Conservation (phyloP, 2,113 vertebrate genomes). For the Poicephalus meyeri region DNA sequence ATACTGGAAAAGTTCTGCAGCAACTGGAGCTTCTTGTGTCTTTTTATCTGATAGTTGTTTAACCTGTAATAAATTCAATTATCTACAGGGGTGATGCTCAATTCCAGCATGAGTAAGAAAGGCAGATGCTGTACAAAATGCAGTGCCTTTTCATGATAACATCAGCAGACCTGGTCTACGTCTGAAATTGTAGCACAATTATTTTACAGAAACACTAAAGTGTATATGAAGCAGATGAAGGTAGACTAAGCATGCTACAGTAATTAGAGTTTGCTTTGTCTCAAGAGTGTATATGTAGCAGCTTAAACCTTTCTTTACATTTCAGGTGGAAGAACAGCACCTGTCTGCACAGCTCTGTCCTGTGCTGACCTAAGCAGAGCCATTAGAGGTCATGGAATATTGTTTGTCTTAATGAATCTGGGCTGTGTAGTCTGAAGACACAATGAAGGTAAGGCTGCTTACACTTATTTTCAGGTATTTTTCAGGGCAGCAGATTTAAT, state of each 20-base stretch:
- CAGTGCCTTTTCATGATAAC: neutral
- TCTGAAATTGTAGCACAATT: neutral
- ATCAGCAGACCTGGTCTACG: neutral
- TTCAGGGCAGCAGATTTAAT: neutral
- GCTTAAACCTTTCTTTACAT: neutral
- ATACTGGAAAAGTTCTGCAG: neutral
- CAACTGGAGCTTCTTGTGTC: accelerated
- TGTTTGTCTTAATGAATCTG: neutral
- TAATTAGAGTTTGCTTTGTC: neutral
- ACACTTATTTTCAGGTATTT: neutral
- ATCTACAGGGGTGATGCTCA: neutral
- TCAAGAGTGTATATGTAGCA: neutral
- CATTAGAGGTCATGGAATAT: neutral
- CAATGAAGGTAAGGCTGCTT: neutral
- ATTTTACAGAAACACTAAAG: neutral
- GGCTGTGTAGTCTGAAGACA: neutral
- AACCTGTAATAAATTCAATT: neutral
- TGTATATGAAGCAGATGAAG: neutral
- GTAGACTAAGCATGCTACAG: neutral
- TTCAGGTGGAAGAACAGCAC: neutral
- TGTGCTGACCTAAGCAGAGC: neutral
- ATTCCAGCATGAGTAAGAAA: neutral
- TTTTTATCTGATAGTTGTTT: neutral
- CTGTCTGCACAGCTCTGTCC: neutral
- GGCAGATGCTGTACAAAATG: neutral